Percentiles rank a stretch among this genome's conserved stretches.
Evolutionary conservation across 2,113 vertebrate species (phyloP).

Genomic region (Arvicanthis niloticus): DNA sequence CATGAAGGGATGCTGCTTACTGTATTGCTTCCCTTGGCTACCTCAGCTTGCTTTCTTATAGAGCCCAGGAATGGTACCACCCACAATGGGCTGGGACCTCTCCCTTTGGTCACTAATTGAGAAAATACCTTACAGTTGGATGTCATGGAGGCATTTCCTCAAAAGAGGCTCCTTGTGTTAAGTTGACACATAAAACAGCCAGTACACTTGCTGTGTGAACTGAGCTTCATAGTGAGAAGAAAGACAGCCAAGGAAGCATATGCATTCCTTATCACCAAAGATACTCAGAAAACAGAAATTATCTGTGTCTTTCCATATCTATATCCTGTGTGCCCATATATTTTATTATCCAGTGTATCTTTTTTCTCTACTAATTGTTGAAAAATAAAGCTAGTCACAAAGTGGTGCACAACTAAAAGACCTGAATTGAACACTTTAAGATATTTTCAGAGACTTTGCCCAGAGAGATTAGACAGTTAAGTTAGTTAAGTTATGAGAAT

Average conservation of each 20-base stretch:
- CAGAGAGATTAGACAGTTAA: neutral
- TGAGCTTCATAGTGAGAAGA: neutral
- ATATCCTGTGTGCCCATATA: neutral
- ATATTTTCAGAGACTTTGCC: neutral
- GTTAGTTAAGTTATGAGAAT: no score
- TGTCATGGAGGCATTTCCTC: no score
- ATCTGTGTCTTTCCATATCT: neutral
- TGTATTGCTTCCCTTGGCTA: no score
- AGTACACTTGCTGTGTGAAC: constrained; percentile 12
- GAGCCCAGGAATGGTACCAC: no score
- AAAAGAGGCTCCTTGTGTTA: no score
- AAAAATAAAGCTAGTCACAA: neutral
- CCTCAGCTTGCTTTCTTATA: no score
- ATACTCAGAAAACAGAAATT: neutral
- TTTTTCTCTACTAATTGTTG: neutral
- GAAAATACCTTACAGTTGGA: no score
- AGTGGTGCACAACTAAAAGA: neutral
- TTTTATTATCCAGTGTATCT: neutral
- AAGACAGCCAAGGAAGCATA: neutral
- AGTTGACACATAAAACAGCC: no score
- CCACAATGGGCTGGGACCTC: no score
- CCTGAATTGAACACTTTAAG: neutral
- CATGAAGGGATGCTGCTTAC: no score
- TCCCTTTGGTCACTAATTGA: no score
- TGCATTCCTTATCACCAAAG: neutral